Evolutionary conservation across 2,797 vertebrate genomes (phyloP).

Genomic region (Clamator glandarius): DNA sequence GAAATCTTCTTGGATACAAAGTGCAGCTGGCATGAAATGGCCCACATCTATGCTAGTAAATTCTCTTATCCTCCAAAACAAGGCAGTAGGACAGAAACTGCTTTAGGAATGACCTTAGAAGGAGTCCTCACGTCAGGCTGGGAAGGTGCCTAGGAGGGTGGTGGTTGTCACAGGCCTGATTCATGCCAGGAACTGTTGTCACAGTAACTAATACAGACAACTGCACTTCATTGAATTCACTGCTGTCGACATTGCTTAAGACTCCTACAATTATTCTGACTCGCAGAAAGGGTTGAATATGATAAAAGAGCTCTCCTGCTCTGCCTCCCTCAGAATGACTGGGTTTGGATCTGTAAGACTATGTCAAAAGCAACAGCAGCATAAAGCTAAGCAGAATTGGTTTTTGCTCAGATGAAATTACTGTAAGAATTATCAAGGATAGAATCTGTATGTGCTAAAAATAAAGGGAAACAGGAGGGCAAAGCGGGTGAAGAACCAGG

Average conservation of each 20-base stretch:
- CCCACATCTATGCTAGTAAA: not conserved
- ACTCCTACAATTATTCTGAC: not conserved
- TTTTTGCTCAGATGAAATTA: not conserved
- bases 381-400: not conserved
- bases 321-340: not conserved
- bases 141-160: not conserved
- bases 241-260: not conserved
- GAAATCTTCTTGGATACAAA: constrained; percentile 20
- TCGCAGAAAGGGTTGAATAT: not conserved
- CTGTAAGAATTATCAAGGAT: not conserved
- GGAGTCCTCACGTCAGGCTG: not conserved
- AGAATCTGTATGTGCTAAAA: constrained; percentile 36
- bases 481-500: constrained; percentile 15
- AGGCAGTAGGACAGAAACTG: not conserved
- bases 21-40: constrained; percentile 6
- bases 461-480: constrained; percentile 19
- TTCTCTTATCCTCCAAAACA: constrained; percentile 42
- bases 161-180: not conserved
- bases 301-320: not conserved
- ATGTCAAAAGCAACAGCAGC: not conserved
- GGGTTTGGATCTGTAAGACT: not conserved
- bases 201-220: not conserved
- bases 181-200: not conserved
- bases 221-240: not conserved
- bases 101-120: constrained; percentile 11